Evolutionary conservation across 1,140 invertebrate species (phyloP).

Genomic region (Adoxophyes honmai): DNA sequence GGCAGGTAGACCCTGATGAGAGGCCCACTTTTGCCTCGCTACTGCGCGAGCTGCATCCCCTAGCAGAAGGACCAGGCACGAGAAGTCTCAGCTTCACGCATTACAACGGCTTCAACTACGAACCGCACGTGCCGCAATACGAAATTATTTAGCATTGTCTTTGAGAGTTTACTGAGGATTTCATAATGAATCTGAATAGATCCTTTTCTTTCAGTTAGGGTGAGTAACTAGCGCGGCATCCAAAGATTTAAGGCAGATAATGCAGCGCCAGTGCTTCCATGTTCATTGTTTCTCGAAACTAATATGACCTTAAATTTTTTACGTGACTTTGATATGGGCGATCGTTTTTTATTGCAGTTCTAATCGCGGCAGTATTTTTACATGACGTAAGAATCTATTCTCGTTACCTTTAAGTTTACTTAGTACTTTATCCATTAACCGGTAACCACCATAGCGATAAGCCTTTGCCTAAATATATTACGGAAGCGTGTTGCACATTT

Average conservation of each 20-base stretch:
- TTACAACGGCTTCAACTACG: slow-evolving; percentile 70
- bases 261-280: not conserved
- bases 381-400: not conserved
- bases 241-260: slow-evolving; percentile 7
- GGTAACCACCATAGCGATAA: not conserved
- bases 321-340: not conserved
- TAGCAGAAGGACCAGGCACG: slow-evolving; percentile 46
- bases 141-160: slow-evolving; percentile 49
- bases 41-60: slow-evolving; percentile 44
- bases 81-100: slow-evolving; percentile 67
- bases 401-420: slow-evolving; percentile 5
- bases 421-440: not conserved
- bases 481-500: too few relatives aligned
- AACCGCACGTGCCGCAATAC: slow-evolving; percentile 66
- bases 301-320: slow-evolving; percentile 2
- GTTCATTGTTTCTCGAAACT: not conserved
- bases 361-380: not conserved
- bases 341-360: not conserved
- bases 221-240: not conserved
- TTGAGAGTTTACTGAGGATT: slow-evolving; percentile 16
- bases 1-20: slow-evolving; percentile 89
- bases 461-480: too few relatives aligned
- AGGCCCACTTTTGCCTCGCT: slow-evolving; percentile 78
- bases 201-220: not conserved
- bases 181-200: not conserved